Percentiles rank a stretch among this genome's conserved stretches.
These are phyloP conservation scores for Himalopsyche anomala DNA, from an alignment of 2,888 invertebrate genomes.

Conservation along the genomic window DNA sequence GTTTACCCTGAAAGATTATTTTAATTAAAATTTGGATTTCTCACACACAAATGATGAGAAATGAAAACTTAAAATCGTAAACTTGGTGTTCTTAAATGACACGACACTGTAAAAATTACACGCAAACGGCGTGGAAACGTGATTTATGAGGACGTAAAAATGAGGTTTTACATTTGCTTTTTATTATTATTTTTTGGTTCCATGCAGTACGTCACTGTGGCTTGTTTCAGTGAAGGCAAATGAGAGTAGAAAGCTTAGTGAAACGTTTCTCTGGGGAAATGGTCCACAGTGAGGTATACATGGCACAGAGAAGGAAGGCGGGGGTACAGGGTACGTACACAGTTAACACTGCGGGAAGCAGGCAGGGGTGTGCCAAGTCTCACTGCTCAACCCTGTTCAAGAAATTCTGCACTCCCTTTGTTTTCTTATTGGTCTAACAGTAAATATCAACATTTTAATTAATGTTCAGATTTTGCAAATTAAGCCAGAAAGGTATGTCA, in stretches of 20 bases:
- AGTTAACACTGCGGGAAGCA: not conserved
- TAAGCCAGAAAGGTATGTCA: too few species aligned
- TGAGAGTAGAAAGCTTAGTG: conserved; percentile 34
- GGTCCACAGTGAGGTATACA: not conserved
- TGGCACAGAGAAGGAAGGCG: not conserved
- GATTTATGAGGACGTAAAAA: too few species aligned
- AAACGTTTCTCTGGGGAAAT: conserved; percentile 17
- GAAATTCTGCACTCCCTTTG: not conserved
- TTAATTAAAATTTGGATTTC: too few species aligned
- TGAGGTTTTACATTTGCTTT: too few species aligned
- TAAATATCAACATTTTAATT: not conserved
- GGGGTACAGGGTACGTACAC: not conserved
- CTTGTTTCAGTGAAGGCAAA: conserved; percentile 12
- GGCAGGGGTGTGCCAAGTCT: not conserved
- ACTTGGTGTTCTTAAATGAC: too few species aligned
- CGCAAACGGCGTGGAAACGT: too few species aligned
- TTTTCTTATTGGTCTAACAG: not conserved
- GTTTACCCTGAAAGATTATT: too few species aligned
- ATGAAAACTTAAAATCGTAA: too few species aligned
- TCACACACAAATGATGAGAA: too few species aligned
- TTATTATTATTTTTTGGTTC: too few species aligned
- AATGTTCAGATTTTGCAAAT: too few species aligned
- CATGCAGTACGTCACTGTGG: not conserved
- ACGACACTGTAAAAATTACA: too few species aligned
- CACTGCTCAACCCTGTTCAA: not conserved